Evolutionary conservation across 1,140 invertebrate species (phyloP).

Genomic region (Andrena cerasifolii): DNA sequence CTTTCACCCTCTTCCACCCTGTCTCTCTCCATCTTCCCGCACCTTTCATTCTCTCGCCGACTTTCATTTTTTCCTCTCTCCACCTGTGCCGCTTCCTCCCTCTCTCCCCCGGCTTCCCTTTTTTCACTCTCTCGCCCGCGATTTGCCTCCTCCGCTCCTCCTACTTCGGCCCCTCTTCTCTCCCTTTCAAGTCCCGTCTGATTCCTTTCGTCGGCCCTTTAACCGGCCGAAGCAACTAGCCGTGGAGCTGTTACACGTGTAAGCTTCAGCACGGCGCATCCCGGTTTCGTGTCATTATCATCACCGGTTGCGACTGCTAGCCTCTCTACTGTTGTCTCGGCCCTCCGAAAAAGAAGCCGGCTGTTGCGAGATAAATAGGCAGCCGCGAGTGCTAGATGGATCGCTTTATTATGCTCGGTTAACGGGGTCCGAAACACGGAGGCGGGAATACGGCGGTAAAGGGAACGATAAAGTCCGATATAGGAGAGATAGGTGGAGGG

Average conservation of each 20-base stretch:
- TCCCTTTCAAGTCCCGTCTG: conserved; percentile 2
- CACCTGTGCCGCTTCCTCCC: neutral
- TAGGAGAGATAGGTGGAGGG: neutral
- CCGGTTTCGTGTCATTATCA: conserved; percentile 29
- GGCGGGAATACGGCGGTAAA: neutral
- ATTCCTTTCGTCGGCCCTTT: conserved; percentile 21
- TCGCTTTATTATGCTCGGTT: conserved; percentile 29
- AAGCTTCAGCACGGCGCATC: conserved; percentile 20
- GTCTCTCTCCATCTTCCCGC: neutral
- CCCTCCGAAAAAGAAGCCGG: neutral
- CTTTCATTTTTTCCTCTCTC: conserved; percentile 19
- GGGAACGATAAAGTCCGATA: too few relatives aligned
- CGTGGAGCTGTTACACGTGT: conserved; percentile 44
- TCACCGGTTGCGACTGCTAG: conserved; percentile 1
- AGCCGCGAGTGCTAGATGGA: neutral
- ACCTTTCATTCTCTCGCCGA: conserved; percentile 18
- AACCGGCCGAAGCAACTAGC: conserved; percentile 5
- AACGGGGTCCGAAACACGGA: too few relatives aligned
- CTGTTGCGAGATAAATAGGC: conserved; percentile 21
- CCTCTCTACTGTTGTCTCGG: neutral
- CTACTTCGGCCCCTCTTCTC: conserved; percentile 1
- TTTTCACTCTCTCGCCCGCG: conserved; percentile 22
- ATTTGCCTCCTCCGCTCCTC: neutral
- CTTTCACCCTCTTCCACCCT: conserved; percentile 40
- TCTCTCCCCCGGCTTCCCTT: conserved; percentile 3